Percentiles rank a stretch among this genome's conserved stretches.
Conservation (phyloP, 2,888 invertebrate genomes). For the Epirrhoe alternata region DNA sequence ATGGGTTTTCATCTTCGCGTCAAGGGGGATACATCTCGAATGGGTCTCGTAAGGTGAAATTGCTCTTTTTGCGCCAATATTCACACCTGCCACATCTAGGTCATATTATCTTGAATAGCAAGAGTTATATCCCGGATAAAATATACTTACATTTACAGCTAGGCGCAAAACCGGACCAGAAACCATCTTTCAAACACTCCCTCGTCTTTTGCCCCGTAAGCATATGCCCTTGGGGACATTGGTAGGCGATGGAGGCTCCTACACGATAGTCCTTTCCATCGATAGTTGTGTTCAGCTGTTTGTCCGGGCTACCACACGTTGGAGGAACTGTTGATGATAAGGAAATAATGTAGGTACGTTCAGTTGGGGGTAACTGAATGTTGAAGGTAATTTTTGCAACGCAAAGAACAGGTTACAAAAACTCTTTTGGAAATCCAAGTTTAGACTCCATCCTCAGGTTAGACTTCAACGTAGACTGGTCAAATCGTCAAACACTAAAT, state of each 20-base stretch:
- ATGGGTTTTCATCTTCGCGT: too few species aligned
- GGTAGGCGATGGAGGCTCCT: slow-evolving; percentile 90
- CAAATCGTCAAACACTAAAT: too few species aligned
- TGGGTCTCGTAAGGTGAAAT: too few species aligned
- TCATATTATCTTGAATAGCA: too few species aligned
- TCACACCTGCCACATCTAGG: too few species aligned
- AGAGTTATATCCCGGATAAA: too few species aligned
- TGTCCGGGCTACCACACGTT: slow-evolving; percentile 95
- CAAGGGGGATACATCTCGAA: too few species aligned
- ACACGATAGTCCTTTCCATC: slow-evolving; percentile 88
- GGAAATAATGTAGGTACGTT: background rate
- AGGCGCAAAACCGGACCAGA: slow-evolving; percentile 93
- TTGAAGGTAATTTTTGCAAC: background rate
- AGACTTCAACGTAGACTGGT: too few species aligned
- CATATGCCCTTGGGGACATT: slow-evolving; percentile 93
- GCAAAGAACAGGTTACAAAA: background rate
- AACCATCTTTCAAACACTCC: slow-evolving; percentile 89
- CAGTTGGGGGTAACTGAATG: too few species aligned
- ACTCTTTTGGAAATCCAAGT: too few species aligned
- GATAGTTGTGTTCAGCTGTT: slow-evolving; percentile 92
- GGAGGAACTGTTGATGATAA: slow-evolving; percentile 87
- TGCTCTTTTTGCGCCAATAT: too few species aligned
- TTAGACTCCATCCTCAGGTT: too few species aligned
- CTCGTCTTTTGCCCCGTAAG: slow-evolving; percentile 89
- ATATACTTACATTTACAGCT: slow-evolving; percentile 92